Base-by-base conservation (phyloP, 2,888 invertebrate species). In the Leptopilina syphax region DNA sequence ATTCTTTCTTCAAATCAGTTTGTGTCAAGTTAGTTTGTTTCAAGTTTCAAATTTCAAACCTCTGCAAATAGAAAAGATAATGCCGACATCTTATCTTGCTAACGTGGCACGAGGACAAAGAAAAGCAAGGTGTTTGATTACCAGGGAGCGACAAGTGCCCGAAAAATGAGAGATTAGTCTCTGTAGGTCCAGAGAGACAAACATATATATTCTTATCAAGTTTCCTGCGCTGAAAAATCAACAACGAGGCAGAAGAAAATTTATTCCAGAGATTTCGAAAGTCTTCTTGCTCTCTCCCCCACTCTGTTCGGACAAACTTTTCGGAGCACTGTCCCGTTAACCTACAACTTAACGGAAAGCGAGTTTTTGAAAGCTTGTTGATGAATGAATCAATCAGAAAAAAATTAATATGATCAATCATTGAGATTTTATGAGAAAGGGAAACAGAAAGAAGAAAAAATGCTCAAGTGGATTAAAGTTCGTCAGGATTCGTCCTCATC, bases 401-500 rank as follows among this genome's bases (percentile, higher is more conserved):
- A 50, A 5, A 13, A 54, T 3, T 24, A 57, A 34, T 34, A 54
- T 54, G 18, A 27, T 24, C 2, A 54, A 54, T 44, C 44, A 73
- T n/a, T 76, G 57, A 57, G n/a, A 50, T 66, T 50, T 44, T 44
- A 44, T 7, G 44, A 6, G 44, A 44, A 44, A 44, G 44, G 44
- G 44, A 54, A 60, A 60, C 60, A 18, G 24, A 18, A 27, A 10
- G 12, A 12, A 76, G 44, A 76, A 67, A 88, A 87, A 79, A 91
- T 92, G 91, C 87, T 92, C 81, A 91, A 91, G 91, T 92, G 91
- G 91, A 92, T 92, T 79, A 92, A 91, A 87, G 91, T 91, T 65
- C 89, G 91, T 50, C 91, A 91, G 85, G 90, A 89, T 85, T 82
- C 85, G 79, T 83, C 87, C 83, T 81, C 85, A 67, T 78, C 77